phyloP scores from a whole-genome alignment of 2,113 vertebrate genomes.

The Cyprinodon tularosa region DNA sequence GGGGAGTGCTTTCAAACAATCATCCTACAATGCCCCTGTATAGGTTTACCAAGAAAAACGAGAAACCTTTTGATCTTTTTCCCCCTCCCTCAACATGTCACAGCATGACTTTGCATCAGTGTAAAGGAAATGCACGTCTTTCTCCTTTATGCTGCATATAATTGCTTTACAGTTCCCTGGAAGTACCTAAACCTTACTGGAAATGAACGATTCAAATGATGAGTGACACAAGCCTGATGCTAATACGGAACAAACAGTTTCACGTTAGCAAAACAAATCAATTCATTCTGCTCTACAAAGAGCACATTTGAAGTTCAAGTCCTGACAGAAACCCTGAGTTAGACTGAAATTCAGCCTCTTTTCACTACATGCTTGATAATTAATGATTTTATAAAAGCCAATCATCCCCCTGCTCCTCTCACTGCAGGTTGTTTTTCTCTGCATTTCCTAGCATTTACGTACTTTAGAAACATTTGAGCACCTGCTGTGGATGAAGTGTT shows the following conservation, averaged over 20 bases:
- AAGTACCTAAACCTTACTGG: not conserved
- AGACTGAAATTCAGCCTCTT: constrained; percentile 19
- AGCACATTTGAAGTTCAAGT: constrained; percentile 17
- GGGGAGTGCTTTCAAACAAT: constrained; percentile 24
- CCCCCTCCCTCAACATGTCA: not conserved
- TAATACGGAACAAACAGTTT: constrained; percentile 1
- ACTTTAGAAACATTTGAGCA: constrained; percentile 18
- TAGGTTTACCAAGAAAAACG: constrained; percentile 2
- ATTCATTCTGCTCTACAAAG: not conserved
- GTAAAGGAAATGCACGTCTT: constrained; percentile 36
- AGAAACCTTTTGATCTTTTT: constrained; percentile 27
- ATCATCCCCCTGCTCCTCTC: constrained; percentile 28
- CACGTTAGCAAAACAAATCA: constrained; percentile 6
- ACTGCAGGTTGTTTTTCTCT: constrained; percentile 8
- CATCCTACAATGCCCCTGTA: constrained; percentile 43
- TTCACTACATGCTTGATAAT: constrained; percentile 19
- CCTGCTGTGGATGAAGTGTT: constrained; percentile 1
- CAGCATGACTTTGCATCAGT: constrained; percentile 41
- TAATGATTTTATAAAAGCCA: constrained; percentile 23
- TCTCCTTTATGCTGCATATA: constrained; percentile 4
- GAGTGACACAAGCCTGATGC: not conserved
- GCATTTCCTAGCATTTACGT: constrained; percentile 24
- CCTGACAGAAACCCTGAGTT: constrained; percentile 20
- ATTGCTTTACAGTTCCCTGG: not conserved
- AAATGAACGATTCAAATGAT: not conserved